Base-by-base conservation (phyloP, 35 echinoderm and acorn worm species). In the Patiria miniata region DNA sequence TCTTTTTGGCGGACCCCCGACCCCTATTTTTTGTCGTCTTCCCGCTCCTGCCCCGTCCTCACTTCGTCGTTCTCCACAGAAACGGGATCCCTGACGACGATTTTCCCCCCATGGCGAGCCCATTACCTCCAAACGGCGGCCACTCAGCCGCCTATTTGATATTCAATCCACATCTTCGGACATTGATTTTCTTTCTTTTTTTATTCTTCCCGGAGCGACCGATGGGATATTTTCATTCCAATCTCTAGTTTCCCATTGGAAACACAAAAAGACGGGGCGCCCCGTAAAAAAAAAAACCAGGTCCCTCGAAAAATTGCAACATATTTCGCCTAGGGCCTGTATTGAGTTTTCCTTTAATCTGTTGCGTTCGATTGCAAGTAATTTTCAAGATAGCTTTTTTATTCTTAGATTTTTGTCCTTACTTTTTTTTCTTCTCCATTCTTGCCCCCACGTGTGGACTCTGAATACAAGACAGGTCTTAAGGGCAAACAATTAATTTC, bases 401-500 rank as follows among this genome's bases (percentile, higher is more conserved):
- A 4, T 47, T 47, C 4, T 47, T 47, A 6, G 42, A 47, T 4
- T 47, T 47, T 12, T 12, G 4, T 47, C 12, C 12, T 47, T 47
- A 6, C 12, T 47, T 47, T 47, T 47, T 47, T 47, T 47, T 47
- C 42, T 4, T 47, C 42, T 47, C 12, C 42, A 47, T 6, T 47
- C 42, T 12, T 47, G 42, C 42, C 42, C 42, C 42, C 12, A 4
- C 42, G 4, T 47, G 42, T 47, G 42, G 42, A 47, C 42, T 47
- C 42, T 12, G 12, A 47, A 47, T 47, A 47, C 42, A 47, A 32
- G 26, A 73, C 65, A 12, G 29, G 1, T 14, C 65, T 73, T 30
- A 18, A 1, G 65, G 65, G 65, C 65, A 73, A 73, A 73, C 65
- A 73, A 73, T 73, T 73, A 73, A 73, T 73, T 73, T 73, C 65